Evolutionary conservation across 1,140 invertebrate species (phyloP).

Genomic region (Latrodectus geometricus): DNA sequence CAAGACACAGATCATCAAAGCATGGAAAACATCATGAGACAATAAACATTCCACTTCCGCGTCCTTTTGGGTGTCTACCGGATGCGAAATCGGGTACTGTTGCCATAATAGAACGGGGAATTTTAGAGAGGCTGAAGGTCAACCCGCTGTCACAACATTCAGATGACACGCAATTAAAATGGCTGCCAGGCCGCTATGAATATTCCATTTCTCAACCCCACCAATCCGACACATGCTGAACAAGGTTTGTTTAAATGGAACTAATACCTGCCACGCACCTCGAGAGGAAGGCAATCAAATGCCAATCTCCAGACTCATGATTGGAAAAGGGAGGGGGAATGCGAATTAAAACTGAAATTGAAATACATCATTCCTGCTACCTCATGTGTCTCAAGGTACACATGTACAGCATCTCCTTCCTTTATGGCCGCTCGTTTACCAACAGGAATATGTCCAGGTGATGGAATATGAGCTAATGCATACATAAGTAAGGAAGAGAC

Average conservation of each 20-base stretch:
- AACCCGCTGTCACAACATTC: conserved; percentile 19
- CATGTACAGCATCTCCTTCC: not conserved
- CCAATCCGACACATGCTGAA: conserved; percentile 34
- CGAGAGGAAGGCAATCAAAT: conserved; percentile 42
- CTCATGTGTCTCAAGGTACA: conserved; percentile 1
- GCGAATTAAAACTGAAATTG: conserved; percentile 58
- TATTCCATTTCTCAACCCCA: conserved; percentile 54
- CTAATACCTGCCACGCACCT: conserved; percentile 46
- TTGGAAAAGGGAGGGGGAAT: conserved; percentile 8
- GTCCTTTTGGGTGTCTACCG: too few species aligned
- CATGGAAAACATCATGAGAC: too few species aligned
- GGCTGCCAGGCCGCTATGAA: conserved; percentile 46
- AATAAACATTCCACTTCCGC: too few species aligned
- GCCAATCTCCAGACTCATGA: conserved; percentile 40
- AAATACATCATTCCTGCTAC: conserved; percentile 24
- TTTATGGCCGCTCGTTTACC: not conserved
- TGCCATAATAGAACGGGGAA: conserved; percentile 40
- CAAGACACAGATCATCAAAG: too few species aligned
- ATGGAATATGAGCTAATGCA: conserved; percentile 47
- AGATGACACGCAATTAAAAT: conserved; percentile 59
- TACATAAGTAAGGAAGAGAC: conserved; percentile 27
- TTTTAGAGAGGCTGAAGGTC: conserved; percentile 24
- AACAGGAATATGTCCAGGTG: not conserved
- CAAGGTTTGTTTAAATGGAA: conserved; percentile 51
- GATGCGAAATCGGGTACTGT: not conserved